Evolutionary conservation across 2,113 vertebrate species (phyloP).

Genomic region (Clarias batrachus): DNA sequence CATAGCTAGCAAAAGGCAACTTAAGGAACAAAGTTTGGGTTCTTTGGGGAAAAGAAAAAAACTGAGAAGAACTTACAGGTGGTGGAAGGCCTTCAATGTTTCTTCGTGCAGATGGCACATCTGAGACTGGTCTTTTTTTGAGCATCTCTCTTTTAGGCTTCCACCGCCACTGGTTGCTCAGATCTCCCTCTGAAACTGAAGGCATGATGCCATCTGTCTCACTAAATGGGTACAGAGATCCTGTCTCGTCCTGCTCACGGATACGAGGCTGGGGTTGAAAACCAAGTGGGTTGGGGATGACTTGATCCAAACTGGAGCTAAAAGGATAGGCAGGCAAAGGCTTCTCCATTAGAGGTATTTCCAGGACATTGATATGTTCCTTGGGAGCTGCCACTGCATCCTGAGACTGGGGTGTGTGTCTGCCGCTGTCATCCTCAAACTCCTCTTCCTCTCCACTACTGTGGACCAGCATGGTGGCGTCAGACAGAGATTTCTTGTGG

Average conservation of each 20-base stretch:
- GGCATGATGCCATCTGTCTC: slow-evolving; percentile 79
- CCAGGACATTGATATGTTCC: slow-evolving; percentile 64
- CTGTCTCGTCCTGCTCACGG: slow-evolving; percentile 68
- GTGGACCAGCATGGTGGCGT: slow-evolving; percentile 96
- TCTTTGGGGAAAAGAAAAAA: too few species aligned
- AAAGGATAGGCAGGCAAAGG: slow-evolving; percentile 75
- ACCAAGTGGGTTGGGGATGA: slow-evolving; percentile 69
- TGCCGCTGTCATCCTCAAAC: slow-evolving; percentile 78
- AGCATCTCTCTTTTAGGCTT: slow-evolving; percentile 79
- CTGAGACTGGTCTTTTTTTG: slow-evolving; percentile 87
- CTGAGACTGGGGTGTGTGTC: slow-evolving; percentile 67
- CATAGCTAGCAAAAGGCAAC: neutral
- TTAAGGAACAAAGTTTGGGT: neutral
- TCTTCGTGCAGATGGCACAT: slow-evolving; percentile 84
- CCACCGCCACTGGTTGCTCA: slow-evolving; percentile 79
- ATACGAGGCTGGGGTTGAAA: slow-evolving; percentile 79
- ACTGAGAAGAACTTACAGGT: slow-evolving; percentile 72
- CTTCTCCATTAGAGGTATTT: slow-evolving; percentile 69
- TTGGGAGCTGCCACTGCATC: slow-evolving; percentile 63
- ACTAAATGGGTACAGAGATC: slow-evolving; percentile 68
- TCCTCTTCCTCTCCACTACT: slow-evolving; percentile 96
- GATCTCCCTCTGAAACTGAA: slow-evolving; percentile 88
- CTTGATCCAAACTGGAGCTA: slow-evolving; percentile 66
- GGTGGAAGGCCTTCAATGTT: slow-evolving; percentile 89
- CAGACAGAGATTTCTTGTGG: slow-evolving; percentile 91